phyloP scores from a whole-genome alignment of 2,797 vertebrate genomes.

The Gymnoscopelus microlampas region DNA sequence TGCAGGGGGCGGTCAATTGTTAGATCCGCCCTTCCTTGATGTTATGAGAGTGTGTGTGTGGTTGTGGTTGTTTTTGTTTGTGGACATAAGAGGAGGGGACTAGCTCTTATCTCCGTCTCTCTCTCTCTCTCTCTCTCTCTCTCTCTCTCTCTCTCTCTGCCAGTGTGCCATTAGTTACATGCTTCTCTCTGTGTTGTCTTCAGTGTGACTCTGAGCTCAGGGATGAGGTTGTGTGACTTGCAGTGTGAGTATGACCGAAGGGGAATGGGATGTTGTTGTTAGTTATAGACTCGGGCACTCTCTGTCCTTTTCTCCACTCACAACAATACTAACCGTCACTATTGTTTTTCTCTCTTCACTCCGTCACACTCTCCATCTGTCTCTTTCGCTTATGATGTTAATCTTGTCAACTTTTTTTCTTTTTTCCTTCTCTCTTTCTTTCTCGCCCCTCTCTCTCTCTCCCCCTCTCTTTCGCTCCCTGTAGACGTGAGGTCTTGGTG shows the following conservation, averaged over 20 bases:
- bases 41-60: neutral
- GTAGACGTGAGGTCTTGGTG: slow-evolving; percentile 91
- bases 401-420: neutral
- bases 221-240: neutral
- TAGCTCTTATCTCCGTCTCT: neutral
- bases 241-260: neutral
- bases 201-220: neutral
- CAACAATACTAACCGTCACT: neutral
- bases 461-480: neutral
- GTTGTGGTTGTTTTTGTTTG: slow-evolving; percentile 18
- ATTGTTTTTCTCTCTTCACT: slow-evolving; percentile 12
- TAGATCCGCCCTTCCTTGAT: slow-evolving; percentile 15
- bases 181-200: neutral
- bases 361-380: slow-evolving; percentile 15
- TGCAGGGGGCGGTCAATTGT: slow-evolving; percentile 11
- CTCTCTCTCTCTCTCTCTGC: neutral
- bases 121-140: neutral
- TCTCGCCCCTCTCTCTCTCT: neutral
- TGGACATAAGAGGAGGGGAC: neutral
- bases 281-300: too few species aligned
- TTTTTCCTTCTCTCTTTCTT: neutral
- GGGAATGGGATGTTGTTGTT: neutral
- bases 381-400: slow-evolving; percentile 3
- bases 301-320: too few species aligned
- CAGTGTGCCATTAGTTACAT: neutral